Evolutionary conservation across 2,888 invertebrate species (phyloP).

Genomic region (Helleia helle): DNA sequence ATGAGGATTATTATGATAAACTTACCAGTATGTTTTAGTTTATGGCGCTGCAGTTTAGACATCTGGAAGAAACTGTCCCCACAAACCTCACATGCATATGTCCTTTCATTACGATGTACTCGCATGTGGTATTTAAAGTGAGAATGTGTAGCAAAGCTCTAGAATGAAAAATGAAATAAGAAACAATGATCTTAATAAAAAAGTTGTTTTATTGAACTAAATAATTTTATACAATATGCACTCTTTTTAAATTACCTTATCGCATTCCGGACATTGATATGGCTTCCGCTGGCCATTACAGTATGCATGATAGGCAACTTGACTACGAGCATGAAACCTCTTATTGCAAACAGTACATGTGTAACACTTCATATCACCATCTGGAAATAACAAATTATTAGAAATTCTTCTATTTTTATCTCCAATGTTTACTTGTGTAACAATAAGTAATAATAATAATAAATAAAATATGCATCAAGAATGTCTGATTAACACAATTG

Average conservation of each 20-base stretch:
- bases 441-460: no score
- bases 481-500: no score
- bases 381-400: slow-evolving; percentile 31
- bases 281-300: slow-evolving; percentile 74
- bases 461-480: no score
- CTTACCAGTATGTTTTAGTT: slow-evolving; percentile 74
- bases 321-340: slow-evolving; percentile 78
- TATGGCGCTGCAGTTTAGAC: slow-evolving; percentile 81
- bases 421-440: no score
- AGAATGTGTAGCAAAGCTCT: slow-evolving; percentile 80
- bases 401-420: no score
- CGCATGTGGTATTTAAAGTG: slow-evolving; percentile 83
- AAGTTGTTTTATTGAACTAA: no score
- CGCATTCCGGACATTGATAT: slow-evolving; percentile 58
- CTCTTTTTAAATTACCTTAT: slow-evolving; percentile 48
- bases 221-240: no score
- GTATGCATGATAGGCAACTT: slow-evolving; percentile 77
- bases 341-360: slow-evolving; percentile 80
- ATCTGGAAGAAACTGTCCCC: slow-evolving; percentile 79
- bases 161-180: slow-evolving; percentile 21
- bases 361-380: slow-evolving; percentile 66
- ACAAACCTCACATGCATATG: slow-evolving; percentile 76
- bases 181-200: no score
- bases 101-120: slow-evolving; percentile 76
- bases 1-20: no score